Conservation (phyloP, 35 echinoderm and acorn worm species). For the Heliocidaris erythrogramma region DNA sequence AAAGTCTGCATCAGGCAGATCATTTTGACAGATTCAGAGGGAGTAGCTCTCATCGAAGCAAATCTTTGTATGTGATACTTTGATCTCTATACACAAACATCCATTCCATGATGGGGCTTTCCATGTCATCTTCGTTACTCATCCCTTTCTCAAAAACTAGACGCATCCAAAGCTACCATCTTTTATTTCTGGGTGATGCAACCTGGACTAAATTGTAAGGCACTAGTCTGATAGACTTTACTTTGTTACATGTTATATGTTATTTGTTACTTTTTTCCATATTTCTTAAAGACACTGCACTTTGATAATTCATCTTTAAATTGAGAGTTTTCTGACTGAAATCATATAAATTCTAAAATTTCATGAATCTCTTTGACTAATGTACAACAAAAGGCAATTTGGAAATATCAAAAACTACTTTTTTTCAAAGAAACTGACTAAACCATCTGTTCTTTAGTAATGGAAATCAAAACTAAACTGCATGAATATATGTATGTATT, state of each 20-base stretch:
- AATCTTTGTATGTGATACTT: neutral
- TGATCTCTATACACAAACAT: constrained; percentile 28
- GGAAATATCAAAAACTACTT: no score
- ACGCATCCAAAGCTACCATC: neutral
- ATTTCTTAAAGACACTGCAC: no score
- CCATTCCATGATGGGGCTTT: neutral
- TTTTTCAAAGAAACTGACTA: no score
- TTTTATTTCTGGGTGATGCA: neutral
- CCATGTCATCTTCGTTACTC: neutral
- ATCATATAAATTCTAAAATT: no score
- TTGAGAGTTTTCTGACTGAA: no score
- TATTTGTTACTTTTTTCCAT: no score
- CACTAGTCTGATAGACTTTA: neutral
- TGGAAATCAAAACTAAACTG: neutral
- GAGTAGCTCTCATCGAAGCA: neutral
- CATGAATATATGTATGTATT: neutral
- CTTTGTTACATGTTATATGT: no score
- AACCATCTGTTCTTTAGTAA: no score
- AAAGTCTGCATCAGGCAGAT: neutral
- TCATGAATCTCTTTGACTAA: no score
- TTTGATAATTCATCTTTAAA: no score
- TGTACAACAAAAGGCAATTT: no score
- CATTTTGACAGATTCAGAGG: neutral
- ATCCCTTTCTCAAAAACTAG: neutral
- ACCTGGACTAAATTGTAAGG: neutral